Evolutionary conservation across 2,113 vertebrate species (phyloP), one percentile per base, ranked within the genome.

Genomic region (Chauna torquata): DNA sequence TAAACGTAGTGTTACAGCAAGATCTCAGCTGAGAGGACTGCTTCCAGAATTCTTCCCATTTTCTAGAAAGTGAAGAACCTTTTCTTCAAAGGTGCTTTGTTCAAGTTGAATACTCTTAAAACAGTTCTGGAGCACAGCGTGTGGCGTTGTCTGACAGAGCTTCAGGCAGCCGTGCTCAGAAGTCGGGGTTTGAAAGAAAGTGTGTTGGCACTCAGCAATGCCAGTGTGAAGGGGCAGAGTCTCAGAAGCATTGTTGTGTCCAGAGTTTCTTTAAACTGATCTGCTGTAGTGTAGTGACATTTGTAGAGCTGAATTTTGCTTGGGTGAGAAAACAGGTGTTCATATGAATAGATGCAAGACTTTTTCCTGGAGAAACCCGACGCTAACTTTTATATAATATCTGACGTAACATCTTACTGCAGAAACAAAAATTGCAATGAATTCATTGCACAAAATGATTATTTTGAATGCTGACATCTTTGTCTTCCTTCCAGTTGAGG

Each of bases 401-500:
- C 89, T 13, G 62, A 9, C 59, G 62, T 8, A n/a, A 23, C 36
- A 25, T 45, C 58, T 78, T 9, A 0, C 11, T 32, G 90, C 91
- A 65, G 82, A 85, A 81, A 3, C 83, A 80, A 30, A 6, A 24
- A 0, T 20, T 12, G 70, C 89, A 30, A 11, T 55, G 83, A 65
- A 12, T 7, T 36, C 49, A 1, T 7, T n/a, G 87, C 75, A 8
- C 6, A 25, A 24, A 24, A 4, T 3, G 44, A 6, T 88, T 4
- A 0, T 84, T 62, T 2, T 2, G 58, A 45, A 11, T 7, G 45
- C 86, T 47, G 9, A 34, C n/a, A 4, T 85, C 92, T 65, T 47
- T 70, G 91, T 96, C 97, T 97, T 97, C 97, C 95, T 95, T 58
- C 88, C 90, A 68, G 20, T 12, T 2, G 32, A 77, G 94, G 89